These are phyloP conservation scores for Austrolebias charrua DNA, from an alignment of 2,797 vertebrate genomes.

Conservation along the genomic window DNA sequence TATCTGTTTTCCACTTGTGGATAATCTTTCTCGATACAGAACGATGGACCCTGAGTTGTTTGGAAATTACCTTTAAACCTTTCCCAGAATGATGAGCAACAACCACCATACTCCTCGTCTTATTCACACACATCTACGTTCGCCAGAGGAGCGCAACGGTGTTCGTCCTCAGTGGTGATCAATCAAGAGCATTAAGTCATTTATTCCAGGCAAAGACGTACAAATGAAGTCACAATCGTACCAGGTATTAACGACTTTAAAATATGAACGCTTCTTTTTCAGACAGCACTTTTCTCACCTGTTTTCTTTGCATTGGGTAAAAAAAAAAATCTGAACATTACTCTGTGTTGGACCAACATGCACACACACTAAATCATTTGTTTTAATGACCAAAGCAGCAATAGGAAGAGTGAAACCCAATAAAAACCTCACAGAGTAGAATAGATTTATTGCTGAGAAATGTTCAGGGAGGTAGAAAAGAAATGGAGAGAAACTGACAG, in stretches of 20 bases:
- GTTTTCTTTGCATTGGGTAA: constrained; percentile 21
- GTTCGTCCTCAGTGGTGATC: no score
- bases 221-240: not conserved
- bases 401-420: constrained; percentile 48
- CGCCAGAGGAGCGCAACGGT: no score
- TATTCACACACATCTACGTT: not conserved
- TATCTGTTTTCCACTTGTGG: not conserved
- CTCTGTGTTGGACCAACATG: constrained; percentile 18
- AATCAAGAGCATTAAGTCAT: no score
- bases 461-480: constrained; percentile 3
- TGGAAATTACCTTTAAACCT: not conserved
- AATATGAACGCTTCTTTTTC: not conserved
- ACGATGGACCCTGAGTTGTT: not conserved
- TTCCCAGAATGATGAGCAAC: not conserved
- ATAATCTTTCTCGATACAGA: not conserved
- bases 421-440: constrained; percentile 52
- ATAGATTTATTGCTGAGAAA: constrained; percentile 57
- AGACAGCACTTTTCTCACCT: constrained; percentile 27
- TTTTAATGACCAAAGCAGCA: constrained; percentile 56
- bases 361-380: constrained; percentile 62
- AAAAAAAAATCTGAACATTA: constrained; percentile 41
- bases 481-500: constrained; percentile 18
- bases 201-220: not conserved
- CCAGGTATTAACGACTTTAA: not conserved
- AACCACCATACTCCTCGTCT: not conserved